Percentiles rank a stretch among this genome's conserved stretches.
Conservation (phyloP, 2,797 vertebrate genomes). For the Menidia menidia region DNA sequence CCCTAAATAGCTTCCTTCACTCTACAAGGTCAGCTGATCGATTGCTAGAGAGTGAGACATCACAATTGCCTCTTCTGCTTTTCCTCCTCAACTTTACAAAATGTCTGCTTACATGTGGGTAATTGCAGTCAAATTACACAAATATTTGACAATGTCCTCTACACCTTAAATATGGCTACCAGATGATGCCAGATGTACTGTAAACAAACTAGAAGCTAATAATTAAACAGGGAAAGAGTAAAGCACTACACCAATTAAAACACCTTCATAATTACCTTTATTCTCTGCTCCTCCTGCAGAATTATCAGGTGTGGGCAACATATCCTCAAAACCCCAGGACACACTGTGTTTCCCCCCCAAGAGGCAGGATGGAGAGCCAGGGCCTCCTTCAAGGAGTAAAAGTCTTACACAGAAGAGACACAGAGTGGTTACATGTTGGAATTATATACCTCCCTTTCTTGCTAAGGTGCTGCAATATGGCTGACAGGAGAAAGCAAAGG, state of each 20-base stretch:
- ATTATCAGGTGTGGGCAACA: constrained; percentile 96
- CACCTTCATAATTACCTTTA: constrained; percentile 86
- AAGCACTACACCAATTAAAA: not conserved
- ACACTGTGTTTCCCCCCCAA: constrained; percentile 97
- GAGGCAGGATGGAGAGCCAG: constrained; percentile 96
- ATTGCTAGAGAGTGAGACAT: constrained; percentile 35
- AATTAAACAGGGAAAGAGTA: not conserved
- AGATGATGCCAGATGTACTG: constrained; percentile 19
- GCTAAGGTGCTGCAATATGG: no score
- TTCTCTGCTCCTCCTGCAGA: constrained; percentile 89
- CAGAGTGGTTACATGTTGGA: constrained; percentile 11
- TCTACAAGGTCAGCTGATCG: constrained; percentile 56
- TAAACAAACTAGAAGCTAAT: constrained; percentile 38
- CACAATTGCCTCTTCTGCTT: constrained; percentile 14
- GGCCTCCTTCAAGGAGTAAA: constrained; percentile 95
- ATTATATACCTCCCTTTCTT: no score
- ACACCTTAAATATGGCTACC: not conserved
- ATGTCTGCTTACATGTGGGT: not conserved
- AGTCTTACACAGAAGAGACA: constrained; percentile 81
- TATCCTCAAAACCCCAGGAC: constrained; percentile 99
- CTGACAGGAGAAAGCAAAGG: not conserved
- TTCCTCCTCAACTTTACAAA: constrained; percentile 7
- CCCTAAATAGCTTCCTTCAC: constrained; percentile 38
- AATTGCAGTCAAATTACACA: constrained; percentile 7
- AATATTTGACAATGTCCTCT: constrained; percentile 5